These are phyloP conservation scores for Archips xylosteana DNA, from an alignment of 2,888 invertebrate species.

Conservation along the genomic window DNA sequence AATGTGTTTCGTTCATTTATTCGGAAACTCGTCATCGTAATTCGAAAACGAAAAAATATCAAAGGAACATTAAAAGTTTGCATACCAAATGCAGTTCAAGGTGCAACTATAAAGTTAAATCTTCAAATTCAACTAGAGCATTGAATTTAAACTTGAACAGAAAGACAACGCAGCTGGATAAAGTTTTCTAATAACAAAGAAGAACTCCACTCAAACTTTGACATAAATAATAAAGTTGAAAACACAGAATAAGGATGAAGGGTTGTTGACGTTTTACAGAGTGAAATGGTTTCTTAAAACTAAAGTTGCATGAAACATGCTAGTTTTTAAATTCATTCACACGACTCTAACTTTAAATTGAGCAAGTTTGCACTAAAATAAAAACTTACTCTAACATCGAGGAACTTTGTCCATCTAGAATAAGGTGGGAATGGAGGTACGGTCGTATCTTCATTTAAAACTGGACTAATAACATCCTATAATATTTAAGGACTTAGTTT, in stretches of 20 bases:
- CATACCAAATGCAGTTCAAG: constrained; percentile 7
- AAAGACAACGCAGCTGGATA: constrained; percentile 33
- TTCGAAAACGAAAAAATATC: neutral
- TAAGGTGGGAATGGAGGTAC: neutral
- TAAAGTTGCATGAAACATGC: constrained; percentile 6
- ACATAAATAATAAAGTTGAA: constrained; percentile 38
- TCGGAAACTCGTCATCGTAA: constrained; percentile 12
- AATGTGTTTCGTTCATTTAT: constrained; percentile 19
- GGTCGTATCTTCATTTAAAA: neutral
- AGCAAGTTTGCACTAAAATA: constrained; percentile 6
- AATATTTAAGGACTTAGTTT: neutral
- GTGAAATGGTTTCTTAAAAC: constrained; percentile 30
- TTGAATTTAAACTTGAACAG: constrained; percentile 31
- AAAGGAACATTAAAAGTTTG: constrained; percentile 1
- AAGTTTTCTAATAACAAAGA: constrained; percentile 39
- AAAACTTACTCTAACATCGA: neutral
- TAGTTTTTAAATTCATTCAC: constrained; percentile 30
- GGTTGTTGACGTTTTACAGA: constrained; percentile 37
- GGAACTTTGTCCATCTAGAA: neutral
- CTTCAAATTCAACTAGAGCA: constrained; percentile 17
- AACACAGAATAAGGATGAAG: constrained; percentile 36
- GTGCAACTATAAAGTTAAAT: constrained; percentile 18
- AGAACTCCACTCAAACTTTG: constrained; percentile 40
- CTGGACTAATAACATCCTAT: neutral
- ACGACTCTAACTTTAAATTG: constrained; percentile 14